Evolutionary conservation across 2,113 vertebrate genomes (phyloP), one percentile per base, ranked within the genome.

Genomic region (Myodes glareolus): DNA sequence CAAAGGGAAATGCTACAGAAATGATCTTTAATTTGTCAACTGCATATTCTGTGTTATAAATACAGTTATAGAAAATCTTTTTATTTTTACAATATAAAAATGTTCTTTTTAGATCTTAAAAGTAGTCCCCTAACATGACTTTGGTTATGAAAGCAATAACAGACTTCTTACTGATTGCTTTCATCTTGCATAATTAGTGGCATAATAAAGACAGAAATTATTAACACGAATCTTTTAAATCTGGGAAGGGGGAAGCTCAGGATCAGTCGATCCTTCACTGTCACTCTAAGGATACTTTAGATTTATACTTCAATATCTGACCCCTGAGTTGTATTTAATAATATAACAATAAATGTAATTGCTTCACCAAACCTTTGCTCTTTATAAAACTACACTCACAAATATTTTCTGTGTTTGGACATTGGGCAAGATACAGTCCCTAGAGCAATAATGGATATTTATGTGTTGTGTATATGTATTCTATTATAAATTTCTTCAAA

Each of bases 1-100:
- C 13, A 67, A 1, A 78, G 36, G 29, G 88, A 82, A 75, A 90
- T 39, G 0, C 13, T 85, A 68, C 45, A 67, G 94, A 94, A 92
- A 92, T 29, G 3, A 75, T 92, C 92, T 92, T 3, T 93, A 94
- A 93, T 80, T n/a, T 88, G 14, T 89, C 45, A 92, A 92, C 39
- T 50, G 3, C 10, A 81, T 89, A 47, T 0, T 95, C 90, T 92
- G 70, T 89, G 29, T 19, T 61, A 63, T 1, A 84, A 21, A 73
- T 73, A 73, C 1, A 92, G n/a, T 33, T 89, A 82, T 21, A 86
- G 73, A 52, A 81, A 94, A 87, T 90, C 90, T 95, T 76, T 27
- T 33, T 36, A 58, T 89, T n/a, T 68, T 7, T 70, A 47, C 90
- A 91, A 67, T 31, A 31, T 58, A 84, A 19, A 88, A 76, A 78